Base-by-base conservation (phyloP, 2,113 vertebrate genomes). In the Casuarius casuarius region DNA sequence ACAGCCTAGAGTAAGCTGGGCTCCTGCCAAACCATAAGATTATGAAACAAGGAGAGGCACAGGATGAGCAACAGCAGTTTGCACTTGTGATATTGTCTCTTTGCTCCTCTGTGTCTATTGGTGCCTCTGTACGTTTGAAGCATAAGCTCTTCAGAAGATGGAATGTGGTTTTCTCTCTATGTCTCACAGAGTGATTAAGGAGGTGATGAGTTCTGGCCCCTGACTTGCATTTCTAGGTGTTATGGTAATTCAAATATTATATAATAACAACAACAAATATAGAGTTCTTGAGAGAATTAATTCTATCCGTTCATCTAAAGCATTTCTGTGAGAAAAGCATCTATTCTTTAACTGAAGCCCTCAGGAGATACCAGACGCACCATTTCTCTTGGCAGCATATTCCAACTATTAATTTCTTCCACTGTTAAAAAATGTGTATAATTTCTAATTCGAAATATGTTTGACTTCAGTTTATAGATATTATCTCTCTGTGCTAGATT, bases 41-140 rank as follows among this genome's bases (percentile, higher is more conserved):
- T 93, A 80, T 51, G 82, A 88, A 96, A 95, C 54, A 90, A 82
- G 71, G 48, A 92, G 78, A 89, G 56, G 71, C 72, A 77, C 63
- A 88, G 63, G 67, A 70, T 19, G 14, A 90, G 71, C 40, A 76
- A 87, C 82, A 85, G 71, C 52, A 71, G 49, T 79, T 94, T 56
- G 66, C 63, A 63, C 23, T 76, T 54, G 40, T 33, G 65, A 4
- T 9, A 22, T 33, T 94, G 83, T 83, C 44, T 76, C 20, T 91
- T 76, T 85, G 33, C 35, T 88, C 18, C 20, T 84, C 51, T 73
- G 11, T 52, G n/a, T 65, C 61, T 76, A 2, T 19, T 38, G 46
- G 18, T 72, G 42, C 42, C 63, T 78, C 44, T 58, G 21, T 28
- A 49, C 19, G 13, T 46, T 85, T 83, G 29, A 33, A 82, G 33